Percentiles rank a stretch among this genome's conserved stretches.
These are phyloP conservation scores for Hippotragus niger DNA, from an alignment of 2,113 vertebrate species.

Conservation along the genomic window DNA sequence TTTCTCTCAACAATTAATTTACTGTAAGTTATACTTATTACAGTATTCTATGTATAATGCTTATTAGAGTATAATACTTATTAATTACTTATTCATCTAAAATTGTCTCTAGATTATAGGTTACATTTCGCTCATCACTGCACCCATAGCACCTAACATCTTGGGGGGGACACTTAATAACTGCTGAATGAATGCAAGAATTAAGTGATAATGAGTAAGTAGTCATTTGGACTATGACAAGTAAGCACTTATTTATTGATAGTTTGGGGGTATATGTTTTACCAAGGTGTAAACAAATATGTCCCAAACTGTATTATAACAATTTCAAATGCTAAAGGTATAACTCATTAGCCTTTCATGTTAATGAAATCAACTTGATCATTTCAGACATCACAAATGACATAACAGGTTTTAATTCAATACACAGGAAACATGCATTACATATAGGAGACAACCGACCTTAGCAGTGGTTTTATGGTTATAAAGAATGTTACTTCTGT, in stretches of 20 bases:
- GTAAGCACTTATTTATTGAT: neutral
- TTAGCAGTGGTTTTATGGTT: conserved; percentile 35
- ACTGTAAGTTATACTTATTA: neutral
- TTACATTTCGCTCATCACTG: neutral
- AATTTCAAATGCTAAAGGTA: conserved; percentile 23
- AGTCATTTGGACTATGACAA: neutral
- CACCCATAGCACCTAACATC: neutral
- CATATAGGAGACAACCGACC: conserved; percentile 37
- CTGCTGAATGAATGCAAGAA: neutral
- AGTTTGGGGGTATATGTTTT: neutral
- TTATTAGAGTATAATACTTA: neutral
- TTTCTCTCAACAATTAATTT: neutral
- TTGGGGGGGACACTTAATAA: neutral
- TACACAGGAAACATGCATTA: conserved; percentile 50
- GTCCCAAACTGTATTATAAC: neutral
- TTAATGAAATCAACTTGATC: conserved; percentile 46
- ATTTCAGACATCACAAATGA: conserved; percentile 51
- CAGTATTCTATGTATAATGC: neutral
- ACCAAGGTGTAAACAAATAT: conserved; percentile 32
- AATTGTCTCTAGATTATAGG: neutral
- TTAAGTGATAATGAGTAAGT: neutral
- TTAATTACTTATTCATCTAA: neutral
- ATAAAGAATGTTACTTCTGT: conserved; percentile 56
- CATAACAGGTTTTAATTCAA: conserved; percentile 59
- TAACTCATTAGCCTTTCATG: conserved; percentile 22